Conservation (phyloP, 2,888 invertebrate genomes). For the Harpagoxenus sublaevis region DNA sequence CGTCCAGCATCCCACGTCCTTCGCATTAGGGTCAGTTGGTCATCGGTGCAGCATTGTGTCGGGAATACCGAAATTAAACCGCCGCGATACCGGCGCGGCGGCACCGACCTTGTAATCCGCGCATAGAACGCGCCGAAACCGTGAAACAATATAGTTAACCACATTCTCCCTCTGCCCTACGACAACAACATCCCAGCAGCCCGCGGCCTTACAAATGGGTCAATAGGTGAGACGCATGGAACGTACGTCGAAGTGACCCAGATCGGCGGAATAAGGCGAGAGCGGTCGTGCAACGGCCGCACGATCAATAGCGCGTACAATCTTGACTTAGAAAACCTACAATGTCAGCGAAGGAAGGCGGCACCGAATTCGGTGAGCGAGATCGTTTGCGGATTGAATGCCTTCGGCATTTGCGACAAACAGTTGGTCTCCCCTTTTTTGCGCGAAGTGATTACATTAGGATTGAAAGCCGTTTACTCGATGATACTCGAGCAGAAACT, state of each 20-base stretch:
- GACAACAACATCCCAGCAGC: conserved; percentile 44
- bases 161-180: neutral
- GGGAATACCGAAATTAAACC: conserved; percentile 28
- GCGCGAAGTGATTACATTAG: neutral
- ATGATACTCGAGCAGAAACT: neutral
- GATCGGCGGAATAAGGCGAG: conserved; percentile 65
- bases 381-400: conserved; percentile 40
- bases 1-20: neutral
- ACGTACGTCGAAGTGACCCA: conserved; percentile 72
- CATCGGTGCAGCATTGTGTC: conserved; percentile 28
- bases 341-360: conserved; percentile 67
- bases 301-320: conserved; percentile 73
- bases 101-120: conserved; percentile 11
- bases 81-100: neutral
- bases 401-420: neutral
- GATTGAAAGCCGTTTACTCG: conserved; percentile 4
- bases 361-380: neutral
- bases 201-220: conserved; percentile 70
- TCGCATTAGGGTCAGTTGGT: conserved; percentile 42
- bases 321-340: conserved; percentile 78
- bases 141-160: conserved; percentile 65
- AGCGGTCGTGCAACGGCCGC: conserved; percentile 46
- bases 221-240: conserved; percentile 74
- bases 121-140: conserved; percentile 53
- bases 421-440: neutral